A percentile compares a stretch with the other conserved stretches of the same genome.
Evolutionary conservation across 1,140 invertebrate genomes (phyloP).

Genomic region (Procambarus clarkii): DNA sequence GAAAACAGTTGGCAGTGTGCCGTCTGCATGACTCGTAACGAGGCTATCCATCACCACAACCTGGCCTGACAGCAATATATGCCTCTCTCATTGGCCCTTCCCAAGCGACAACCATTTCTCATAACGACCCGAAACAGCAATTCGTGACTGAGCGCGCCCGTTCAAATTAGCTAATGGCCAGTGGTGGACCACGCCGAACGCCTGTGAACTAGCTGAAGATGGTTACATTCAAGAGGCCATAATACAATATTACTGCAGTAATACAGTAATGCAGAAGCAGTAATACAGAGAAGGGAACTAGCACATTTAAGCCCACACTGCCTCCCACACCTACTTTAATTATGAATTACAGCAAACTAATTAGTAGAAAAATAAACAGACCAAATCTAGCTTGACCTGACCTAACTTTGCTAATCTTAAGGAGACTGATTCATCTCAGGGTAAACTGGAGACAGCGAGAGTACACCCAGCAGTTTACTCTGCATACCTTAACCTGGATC

Average conservation of each 20-base stretch:
- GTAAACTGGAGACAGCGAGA: no score
- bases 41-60: background rate
- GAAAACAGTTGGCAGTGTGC: background rate
- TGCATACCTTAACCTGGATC: background rate
- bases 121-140: conserved; percentile 48
- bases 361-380: no score
- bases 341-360: no score
- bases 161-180: conserved; percentile 59
- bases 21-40: background rate
- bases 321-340: background rate
- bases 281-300: background rate
- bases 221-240: conserved; percentile 32
- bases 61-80: background rate
- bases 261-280: no score
- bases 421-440: no score
- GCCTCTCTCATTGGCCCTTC: background rate
- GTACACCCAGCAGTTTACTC: no score
- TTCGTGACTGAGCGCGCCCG: conserved; percentile 47
- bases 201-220: conserved; percentile 16
- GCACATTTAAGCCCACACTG: background rate
- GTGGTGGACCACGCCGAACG: conserved; percentile 13
- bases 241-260: no score
- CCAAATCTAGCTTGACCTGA: no score
- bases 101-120: conserved; percentile 6
- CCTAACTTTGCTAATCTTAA: no score